These are phyloP conservation scores for Malurus elegans DNA, from an alignment of 2,113 vertebrate species.

Conservation along the genomic window DNA sequence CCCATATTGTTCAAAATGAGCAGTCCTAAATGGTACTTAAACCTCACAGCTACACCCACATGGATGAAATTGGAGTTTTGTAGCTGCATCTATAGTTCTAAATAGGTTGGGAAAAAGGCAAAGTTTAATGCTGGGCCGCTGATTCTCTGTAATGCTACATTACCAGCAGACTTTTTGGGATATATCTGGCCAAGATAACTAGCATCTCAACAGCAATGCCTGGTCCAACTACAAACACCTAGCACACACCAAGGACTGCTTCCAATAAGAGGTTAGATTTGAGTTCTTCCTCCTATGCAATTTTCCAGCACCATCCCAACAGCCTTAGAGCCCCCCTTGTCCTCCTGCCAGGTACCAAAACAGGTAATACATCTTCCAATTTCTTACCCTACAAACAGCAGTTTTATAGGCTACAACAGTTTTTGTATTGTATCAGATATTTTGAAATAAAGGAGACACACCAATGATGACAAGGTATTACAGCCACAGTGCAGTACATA, in stretches of 20 bases:
- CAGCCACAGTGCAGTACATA: neutral
- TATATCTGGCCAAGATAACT: neutral
- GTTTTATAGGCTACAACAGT: neutral
- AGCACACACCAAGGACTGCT: neutral
- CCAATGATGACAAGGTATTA: neutral
- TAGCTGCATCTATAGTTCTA: neutral
- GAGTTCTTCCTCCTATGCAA: neutral
- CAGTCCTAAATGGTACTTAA: neutral
- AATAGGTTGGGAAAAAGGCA: neutral
- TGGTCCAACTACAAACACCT: no score
- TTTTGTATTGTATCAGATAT: neutral
- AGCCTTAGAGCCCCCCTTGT: neutral
- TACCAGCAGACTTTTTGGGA: neutral
- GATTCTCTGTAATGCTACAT: neutral
- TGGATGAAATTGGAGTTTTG: neutral
- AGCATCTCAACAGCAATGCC: neutral
- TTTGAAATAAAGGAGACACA: neutral
- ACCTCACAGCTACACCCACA: neutral
- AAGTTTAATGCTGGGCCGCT: neutral
- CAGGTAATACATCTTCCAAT: neutral
- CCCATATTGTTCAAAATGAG: neutral
- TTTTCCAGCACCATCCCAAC: neutral
- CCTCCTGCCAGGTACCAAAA: neutral
- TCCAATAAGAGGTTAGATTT: neutral
- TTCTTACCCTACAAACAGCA: neutral